A percentile compares a stretch with the other conserved stretches of the same genome.
These are phyloP conservation scores for Gnathonemus echidnorhynchus DNA, from an alignment of 2,113 vertebrate genomes.

Conservation along the genomic window DNA sequence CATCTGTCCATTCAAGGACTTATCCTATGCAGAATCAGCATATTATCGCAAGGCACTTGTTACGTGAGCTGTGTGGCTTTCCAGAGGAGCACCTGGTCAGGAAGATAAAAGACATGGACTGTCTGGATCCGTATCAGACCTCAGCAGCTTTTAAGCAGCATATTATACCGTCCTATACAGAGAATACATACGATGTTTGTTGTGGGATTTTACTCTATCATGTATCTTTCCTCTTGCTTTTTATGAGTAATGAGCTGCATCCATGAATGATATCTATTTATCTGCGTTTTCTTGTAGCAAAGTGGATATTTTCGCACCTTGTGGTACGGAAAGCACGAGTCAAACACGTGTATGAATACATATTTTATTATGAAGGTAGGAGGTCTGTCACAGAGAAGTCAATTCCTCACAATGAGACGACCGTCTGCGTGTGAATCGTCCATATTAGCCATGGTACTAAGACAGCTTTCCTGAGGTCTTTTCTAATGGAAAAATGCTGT, in stretches of 20 bases:
- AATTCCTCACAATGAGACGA: not conserved
- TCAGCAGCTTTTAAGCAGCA: not conserved
- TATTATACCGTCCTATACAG: not conserved
- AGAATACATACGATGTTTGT: not conserved
- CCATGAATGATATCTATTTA: not conserved
- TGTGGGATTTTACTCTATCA: not conserved
- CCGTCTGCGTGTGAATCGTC: not conserved
- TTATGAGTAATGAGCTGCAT: not conserved
- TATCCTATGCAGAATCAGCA: not conserved
- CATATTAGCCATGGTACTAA: not conserved
- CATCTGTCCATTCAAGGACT: not conserved
- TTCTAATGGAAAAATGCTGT: not conserved
- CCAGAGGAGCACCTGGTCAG: not conserved
- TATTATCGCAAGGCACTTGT: not conserved
- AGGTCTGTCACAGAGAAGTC: not conserved
- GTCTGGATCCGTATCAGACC: not conserved
- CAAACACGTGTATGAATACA: not conserved
- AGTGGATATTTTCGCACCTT: not conserved
- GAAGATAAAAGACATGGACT: not conserved
- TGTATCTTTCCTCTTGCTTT: not conserved
- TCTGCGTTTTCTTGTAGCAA: not conserved
- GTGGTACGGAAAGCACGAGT: not conserved
- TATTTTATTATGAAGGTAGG: conserved; percentile 12
- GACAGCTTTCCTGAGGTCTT: not conserved
- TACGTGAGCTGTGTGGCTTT: not conserved